Conservation (phyloP, 2,888 invertebrate species). For the Rhyacophila evoluta region DNA sequence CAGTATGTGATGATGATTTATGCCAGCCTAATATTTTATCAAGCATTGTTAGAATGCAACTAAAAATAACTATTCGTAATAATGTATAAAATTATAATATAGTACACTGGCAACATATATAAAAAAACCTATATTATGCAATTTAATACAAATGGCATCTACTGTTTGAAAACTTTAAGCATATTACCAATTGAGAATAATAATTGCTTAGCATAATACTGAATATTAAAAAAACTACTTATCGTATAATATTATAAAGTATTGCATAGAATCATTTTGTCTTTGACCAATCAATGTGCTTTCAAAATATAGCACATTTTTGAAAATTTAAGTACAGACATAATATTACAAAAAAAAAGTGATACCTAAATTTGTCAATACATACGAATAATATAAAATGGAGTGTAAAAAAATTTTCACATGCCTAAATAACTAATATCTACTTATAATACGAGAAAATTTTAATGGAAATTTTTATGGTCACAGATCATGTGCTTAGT, state of each 20-base stretch:
- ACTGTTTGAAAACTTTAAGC: neutral
- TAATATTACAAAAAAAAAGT: neutral
- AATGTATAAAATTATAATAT: neutral
- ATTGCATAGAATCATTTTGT: neutral
- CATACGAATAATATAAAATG: no score
- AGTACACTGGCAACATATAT: neutral
- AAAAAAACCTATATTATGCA: neutral
- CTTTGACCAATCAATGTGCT: neutral
- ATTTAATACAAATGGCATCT: conserved; percentile 8
- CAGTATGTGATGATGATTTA: no score
- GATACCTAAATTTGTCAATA: no score
- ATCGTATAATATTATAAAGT: neutral
- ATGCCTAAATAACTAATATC: no score
- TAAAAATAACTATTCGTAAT: neutral
- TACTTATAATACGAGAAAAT: no score
- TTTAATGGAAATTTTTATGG: no score
- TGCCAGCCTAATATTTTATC: neutral
- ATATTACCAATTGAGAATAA: neutral
- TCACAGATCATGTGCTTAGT: no score
- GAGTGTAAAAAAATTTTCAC: no score
- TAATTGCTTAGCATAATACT: neutral
- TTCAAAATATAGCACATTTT: neutral
- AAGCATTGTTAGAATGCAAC: neutral
- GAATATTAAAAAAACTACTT: conserved; percentile 16
- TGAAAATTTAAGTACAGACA: neutral